These are phyloP conservation scores for Bombyx huttoni DNA, from an alignment of 2,888 invertebrate genomes.

Conservation along the genomic window DNA sequence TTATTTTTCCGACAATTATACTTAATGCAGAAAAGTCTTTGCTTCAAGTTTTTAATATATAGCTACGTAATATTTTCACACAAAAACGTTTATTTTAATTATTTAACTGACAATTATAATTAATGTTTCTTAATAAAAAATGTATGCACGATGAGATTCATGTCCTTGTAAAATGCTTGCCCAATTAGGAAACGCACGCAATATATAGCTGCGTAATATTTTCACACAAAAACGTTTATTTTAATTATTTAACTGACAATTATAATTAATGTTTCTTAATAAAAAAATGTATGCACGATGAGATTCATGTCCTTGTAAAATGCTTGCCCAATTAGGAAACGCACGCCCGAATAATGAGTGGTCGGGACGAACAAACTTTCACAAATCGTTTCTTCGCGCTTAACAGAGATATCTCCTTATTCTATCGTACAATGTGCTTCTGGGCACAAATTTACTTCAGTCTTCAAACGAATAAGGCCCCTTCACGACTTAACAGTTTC, in stretches of 20 bases:
- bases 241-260: no score
- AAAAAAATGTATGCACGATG: neutral
- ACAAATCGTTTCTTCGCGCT: slow-evolving; percentile 2
- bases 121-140: neutral
- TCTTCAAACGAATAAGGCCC: neutral
- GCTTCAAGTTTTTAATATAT: no score
- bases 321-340: slow-evolving; percentile 17
- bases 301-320: slow-evolving; percentile 15
- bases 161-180: slow-evolving; percentile 15
- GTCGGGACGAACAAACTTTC: slow-evolving; percentile 19
- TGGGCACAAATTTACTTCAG: neutral
- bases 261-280: no score
- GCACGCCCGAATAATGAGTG: slow-evolving; percentile 15
- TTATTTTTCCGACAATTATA: no score
- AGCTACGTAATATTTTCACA: no score
- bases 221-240: no score
- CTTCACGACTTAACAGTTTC: neutral
- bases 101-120: no score
- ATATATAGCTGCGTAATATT: no score
- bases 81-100: no score
- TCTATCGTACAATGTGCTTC: neutral
- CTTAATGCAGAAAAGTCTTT: no score
- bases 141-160: slow-evolving; percentile 8
- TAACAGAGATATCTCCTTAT: neutral
- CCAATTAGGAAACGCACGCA: slow-evolving; percentile 18